Base-by-base conservation (phyloP, 2,888 invertebrate genomes). In the Euproctis similis region DNA sequence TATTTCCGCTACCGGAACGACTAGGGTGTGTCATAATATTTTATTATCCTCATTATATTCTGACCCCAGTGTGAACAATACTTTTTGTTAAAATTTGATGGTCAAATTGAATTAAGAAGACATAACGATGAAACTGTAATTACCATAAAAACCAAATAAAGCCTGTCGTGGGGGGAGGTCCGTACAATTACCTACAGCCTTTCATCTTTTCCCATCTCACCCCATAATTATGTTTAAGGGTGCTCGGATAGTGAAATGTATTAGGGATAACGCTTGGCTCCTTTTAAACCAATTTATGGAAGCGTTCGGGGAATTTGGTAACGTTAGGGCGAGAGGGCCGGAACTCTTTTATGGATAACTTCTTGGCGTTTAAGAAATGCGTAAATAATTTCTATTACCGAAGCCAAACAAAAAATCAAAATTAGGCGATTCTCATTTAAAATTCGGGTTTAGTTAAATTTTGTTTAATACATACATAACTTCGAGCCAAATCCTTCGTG, bases 41-140 rank as follows among this genome's bases (percentile, higher is more conserved):
- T n/a, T n/a, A n/a, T n/a, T n/a, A n/a, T n/a, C n/a, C n/a, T n/a
- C n/a, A n/a, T n/a, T n/a, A n/a, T n/a, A n/a, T n/a, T n/a, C n/a
- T n/a, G n/a, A n/a, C n/a, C n/a, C n/a, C n/a, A n/a, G n/a, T n/a
- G n/a, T n/a, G n/a, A n/a, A n/a, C n/a, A n/a, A n/a, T n/a, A n/a
- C n/a, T n/a, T n/a, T n/a, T n/a, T n/a, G n/a, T 14, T 14, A 14
- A 14, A 14, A 14, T 40, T 34, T 34, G 13, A 54, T 53, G 54
- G n/a, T 60, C 49, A 63, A 73, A 73, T 73, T 75, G 70, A 77
- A 78, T 78, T 75, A 75, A 70, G n/a, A n/a, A n/a, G 61, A 64
- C 59, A 61, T 57, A 70, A 52, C 53, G 53, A 73, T 74, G 74
- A 77, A 76, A 72, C 56, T 57, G 67, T 69, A 70, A 80, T 80